A percentile compares a stretch with the other conserved stretches of the same genome.
Conservation (phyloP, 2,888 invertebrate species). For the Agrochola lychnidis region DNA sequence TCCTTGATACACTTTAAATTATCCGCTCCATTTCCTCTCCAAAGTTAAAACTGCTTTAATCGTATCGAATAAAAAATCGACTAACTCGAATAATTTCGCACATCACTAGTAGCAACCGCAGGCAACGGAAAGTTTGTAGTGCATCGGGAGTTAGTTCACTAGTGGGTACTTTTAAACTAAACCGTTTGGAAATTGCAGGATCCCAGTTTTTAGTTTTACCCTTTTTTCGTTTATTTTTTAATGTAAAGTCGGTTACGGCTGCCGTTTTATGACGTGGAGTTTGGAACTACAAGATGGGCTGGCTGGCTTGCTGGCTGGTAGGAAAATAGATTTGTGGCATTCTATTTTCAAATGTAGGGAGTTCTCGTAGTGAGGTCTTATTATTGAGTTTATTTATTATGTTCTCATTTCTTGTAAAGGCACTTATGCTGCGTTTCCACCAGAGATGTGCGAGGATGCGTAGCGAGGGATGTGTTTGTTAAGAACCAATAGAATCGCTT, state of each 20-base stretch:
- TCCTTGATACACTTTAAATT: constrained; percentile 4
- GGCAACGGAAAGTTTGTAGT: constrained; percentile 77
- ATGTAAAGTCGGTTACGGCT: constrained; percentile 49
- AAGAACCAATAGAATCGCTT: too few relatives aligned
- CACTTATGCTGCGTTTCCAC: too few relatives aligned
- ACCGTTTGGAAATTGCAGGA: constrained; percentile 78
- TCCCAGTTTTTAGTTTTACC: constrained; percentile 73
- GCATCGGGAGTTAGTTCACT: constrained; percentile 74
- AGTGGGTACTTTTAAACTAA: constrained; percentile 78
- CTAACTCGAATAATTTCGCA: constrained; percentile 37
- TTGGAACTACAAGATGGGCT: constrained; percentile 31
- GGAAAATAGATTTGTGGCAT: constrained; percentile 26
- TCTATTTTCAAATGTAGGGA: constrained; percentile 15
- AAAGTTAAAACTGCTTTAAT: constrained; percentile 25
- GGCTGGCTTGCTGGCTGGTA: constrained; percentile 16
- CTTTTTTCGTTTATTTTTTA: constrained; percentile 47
- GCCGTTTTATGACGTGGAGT: constrained; percentile 54
- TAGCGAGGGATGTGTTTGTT: too few relatives aligned
- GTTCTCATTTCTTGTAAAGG: too few relatives aligned
- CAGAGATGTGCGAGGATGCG: too few relatives aligned
- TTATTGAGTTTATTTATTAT: not conserved
- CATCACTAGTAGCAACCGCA: constrained; percentile 65
- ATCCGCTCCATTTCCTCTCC: constrained; percentile 3
- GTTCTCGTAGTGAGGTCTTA: not conserved
- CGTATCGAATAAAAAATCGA: constrained; percentile 39